Percentiles rank a stretch among this genome's conserved stretches.
Conservation (phyloP, 2,113 vertebrate species). For the Lutjanus erythropterus region DNA sequence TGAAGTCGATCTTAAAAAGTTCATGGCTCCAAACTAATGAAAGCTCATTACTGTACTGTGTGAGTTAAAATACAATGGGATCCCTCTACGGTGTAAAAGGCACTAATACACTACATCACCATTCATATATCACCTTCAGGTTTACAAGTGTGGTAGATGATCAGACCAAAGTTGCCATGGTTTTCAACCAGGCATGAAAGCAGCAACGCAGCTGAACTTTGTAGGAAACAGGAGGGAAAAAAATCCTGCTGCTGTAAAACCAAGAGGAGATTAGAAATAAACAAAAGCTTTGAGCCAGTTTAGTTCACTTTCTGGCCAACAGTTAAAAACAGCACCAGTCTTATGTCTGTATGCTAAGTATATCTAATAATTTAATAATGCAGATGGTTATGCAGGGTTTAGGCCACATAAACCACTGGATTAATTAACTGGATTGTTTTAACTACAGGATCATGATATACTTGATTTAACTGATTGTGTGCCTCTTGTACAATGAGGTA, state of each 20-base stretch:
- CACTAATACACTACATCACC: neutral
- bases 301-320: neutral
- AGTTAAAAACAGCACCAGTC: no score
- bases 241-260: neutral
- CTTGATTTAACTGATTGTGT: no score
- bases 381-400: no score
- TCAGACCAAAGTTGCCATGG: conserved; percentile 46
- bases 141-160: conserved; percentile 52
- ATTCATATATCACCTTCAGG: conserved; percentile 31
- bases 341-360: neutral
- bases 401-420: no score
- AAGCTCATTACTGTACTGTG: conserved; percentile 21
- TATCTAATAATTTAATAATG: no score
- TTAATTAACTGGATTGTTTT: no score
- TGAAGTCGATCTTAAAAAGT: conserved; percentile 53
- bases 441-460: no score
- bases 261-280: neutral
- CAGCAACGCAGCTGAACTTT: conserved; percentile 31
- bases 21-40: conserved; percentile 23
- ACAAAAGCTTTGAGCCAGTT: neutral
- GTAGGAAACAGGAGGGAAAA: neutral
- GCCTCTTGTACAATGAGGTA: no score
- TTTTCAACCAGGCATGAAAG: conserved; percentile 21
- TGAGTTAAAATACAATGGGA: conserved; percentile 31
- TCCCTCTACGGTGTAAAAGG: neutral